These are phyloP conservation scores for Egretta garzetta DNA, from an alignment of 2,113 vertebrate species.

Conservation along the genomic window DNA sequence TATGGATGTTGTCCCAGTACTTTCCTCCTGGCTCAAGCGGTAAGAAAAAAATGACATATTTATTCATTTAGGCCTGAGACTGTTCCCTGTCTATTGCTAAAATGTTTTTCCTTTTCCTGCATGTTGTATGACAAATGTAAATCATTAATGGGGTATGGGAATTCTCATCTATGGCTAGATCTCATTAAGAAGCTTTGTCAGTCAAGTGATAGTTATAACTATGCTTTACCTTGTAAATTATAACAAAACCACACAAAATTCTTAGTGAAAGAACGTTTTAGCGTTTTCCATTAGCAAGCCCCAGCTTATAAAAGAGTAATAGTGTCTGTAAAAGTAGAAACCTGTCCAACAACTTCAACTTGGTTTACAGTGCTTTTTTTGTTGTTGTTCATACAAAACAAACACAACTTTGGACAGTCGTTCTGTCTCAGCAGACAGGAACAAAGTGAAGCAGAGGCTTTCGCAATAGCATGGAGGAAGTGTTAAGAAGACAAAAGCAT, in stretches of 20 bases:
- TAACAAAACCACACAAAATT: neutral
- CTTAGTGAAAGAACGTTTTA: neutral
- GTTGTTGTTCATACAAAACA: neutral
- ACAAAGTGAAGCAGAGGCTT: neutral
- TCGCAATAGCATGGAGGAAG: neutral
- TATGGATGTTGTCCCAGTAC: neutral
- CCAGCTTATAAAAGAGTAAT: neutral
- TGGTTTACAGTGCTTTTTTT: neutral
- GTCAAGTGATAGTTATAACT: neutral
- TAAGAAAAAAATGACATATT: neutral
- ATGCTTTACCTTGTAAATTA: neutral
- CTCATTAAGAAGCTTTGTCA: neutral
- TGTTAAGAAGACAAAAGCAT: neutral
- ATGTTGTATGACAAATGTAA: neutral
- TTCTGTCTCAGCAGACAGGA: neutral
- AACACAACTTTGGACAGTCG: neutral
- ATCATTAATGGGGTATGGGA: neutral
- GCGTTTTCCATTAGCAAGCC: neutral
- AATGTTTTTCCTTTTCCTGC: neutral
- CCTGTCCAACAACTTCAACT: neutral
- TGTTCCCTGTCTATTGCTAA: neutral
- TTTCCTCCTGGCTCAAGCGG: neutral
- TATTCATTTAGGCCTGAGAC: neutral
- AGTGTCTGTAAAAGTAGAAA: neutral
- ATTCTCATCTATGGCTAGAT: neutral